phyloP scores from a whole-genome alignment of 2,797 vertebrate genomes.

The Psittacula echo region DNA sequence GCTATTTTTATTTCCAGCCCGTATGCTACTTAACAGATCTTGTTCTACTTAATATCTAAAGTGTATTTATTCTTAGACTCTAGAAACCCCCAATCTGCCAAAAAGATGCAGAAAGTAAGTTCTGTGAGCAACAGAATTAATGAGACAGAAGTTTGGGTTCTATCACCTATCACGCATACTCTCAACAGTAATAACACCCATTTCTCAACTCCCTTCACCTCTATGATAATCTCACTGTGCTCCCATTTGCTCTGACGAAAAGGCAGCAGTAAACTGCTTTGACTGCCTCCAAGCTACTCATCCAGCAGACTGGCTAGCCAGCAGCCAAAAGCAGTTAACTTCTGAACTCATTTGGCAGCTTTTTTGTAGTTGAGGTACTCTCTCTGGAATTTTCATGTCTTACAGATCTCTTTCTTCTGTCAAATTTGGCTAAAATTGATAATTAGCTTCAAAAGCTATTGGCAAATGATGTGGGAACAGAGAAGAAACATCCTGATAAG shows the following conservation, averaged over 20 bases:
- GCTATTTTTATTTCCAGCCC: constrained; percentile 58
- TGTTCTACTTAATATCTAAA: background rate
- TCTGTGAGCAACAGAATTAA: background rate
- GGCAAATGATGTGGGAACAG: background rate
- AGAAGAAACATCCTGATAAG: background rate
- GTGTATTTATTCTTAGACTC: background rate
- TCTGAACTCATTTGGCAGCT: background rate
- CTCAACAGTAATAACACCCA: background rate
- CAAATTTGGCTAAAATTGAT: constrained; percentile 3
- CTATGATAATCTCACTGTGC: background rate
- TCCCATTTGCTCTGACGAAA: background rate
- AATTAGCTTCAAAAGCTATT: background rate
- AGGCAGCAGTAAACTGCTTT: background rate
- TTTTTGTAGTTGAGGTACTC: background rate
- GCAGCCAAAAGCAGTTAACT: constrained; percentile 4
- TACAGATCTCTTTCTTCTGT: background rate
- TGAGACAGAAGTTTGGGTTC: background rate
- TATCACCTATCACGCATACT: background rate
- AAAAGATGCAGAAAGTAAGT: background rate
- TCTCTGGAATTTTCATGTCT: background rate
- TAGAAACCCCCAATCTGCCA: constrained; percentile 21
- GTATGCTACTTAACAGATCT: background rate
- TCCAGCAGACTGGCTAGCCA: background rate
- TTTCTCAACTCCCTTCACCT: background rate
- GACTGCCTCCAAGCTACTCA: background rate